Base-by-base conservation (phyloP, 2,888 invertebrate species). In the Scaptomyza cyrtandrae region DNA sequence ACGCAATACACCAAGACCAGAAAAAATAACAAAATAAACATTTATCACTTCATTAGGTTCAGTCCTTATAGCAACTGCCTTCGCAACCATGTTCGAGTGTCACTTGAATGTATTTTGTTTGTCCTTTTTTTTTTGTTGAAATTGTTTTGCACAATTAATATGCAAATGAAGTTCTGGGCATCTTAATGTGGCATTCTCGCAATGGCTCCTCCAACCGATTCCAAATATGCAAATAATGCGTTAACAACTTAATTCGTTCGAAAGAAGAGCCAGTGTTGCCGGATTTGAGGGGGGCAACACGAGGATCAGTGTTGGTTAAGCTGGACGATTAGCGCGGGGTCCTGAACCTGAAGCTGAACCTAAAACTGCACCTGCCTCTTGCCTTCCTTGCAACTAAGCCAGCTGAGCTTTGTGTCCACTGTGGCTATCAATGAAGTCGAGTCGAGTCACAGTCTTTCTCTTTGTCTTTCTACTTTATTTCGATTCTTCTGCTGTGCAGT, bases 171-270 rank as follows among this genome's bases (percentile, higher is more conserved):
- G 19, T 19, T 19, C 19, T 19, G 79, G 75, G 75, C 78, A 84
- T 81, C 76, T 85, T 80, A 88, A 84, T 88, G 87, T 86, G 83
- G 84, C 85, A 83, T 80, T 78, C 60, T 13, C 19, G 33, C 3
- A 10, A 37, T 9, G 14, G 4, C 24, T 4, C 3, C 24, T 24
- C 53, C 43, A 64, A 10, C n/a, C 63, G 63, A 68, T 66, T 66
- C 71, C 76, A 86, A 89, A 90, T 88, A 90, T 90, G 90, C 90
- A 90, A 90, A 90, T 90, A 89, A 89, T 89, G 88, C 88, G 90
- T 89, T 90, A 90, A 90, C 90, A 90, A 90, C 90, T 90, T 88
- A 90, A 90, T 90, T 90, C 88, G 86, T 78, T 86, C 54, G 71
- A 64, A 59, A 52, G 53, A 44, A 59, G 52, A 29, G 14, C 3